Base-by-base conservation (phyloP, 2,797 vertebrate genomes). In the Bucorvus abyssinicus region DNA sequence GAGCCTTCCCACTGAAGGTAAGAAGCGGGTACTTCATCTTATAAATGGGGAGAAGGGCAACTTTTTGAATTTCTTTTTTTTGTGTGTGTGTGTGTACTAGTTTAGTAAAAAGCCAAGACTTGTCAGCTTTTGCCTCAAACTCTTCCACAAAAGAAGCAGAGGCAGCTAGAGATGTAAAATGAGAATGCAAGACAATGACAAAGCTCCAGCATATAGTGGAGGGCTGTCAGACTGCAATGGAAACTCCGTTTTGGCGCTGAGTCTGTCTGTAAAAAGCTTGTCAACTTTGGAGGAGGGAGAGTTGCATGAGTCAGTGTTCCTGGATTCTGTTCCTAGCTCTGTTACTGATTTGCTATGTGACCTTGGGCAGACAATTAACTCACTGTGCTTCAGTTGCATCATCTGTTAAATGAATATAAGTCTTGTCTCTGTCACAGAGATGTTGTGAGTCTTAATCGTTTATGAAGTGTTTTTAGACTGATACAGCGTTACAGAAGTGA, bases 291-390 rank as follows among this genome's bases (percentile, higher is more conserved):
- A 53, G 59, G 44, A 77, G 44, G 32, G 53, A 75, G 42, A 4
- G 3, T 29, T 68, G 78, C 32, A 17, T 74, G 88, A 65, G 42
- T 93, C 60, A 53, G 42, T 63, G n/a, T 59, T 84, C 55, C 80
- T 93, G 90, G 40, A 24, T 69, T 63, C 87, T 78, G 29, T 38
- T 71, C 70, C 50, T 27, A 57, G 75, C 42, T 87, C 82, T 90
- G 83, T 82, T 49, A 61, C 90, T 49, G 38, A 52, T 84, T 87
- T 81, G n/a, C 9, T 5, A 5, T 42, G 49, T 86, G 90, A 81
- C 95, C 91, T 84, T 14, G 30, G 47, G 77, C 65, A 47, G 50
- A 86, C 93, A 95, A 70, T 85, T 96, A 89, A 71, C 73, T 91
- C 55, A 1, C 77, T 82, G 93, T 73, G 52, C 83, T 88, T 78